Conservation (phyloP, 1,140 invertebrate species). For the Drosophila pachea region DNA sequence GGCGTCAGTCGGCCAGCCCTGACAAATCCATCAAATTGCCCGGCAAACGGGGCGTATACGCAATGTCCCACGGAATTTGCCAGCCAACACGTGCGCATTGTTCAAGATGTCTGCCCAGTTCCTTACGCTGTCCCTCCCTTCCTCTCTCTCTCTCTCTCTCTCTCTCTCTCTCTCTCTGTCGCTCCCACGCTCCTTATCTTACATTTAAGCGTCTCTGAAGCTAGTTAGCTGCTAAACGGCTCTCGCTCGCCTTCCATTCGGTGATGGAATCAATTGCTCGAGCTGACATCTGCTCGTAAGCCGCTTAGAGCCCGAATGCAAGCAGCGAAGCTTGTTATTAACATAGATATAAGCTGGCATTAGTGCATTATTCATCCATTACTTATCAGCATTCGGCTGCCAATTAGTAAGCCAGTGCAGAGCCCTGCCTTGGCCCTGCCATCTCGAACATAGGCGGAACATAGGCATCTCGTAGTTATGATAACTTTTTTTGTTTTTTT, state of each 20-base stretch:
- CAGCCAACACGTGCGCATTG: neutral
- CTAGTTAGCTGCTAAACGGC: no score
- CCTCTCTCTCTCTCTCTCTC: neutral
- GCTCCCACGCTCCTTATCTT: neutral
- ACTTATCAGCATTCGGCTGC: no score
- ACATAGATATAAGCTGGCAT: constrained; percentile 13
- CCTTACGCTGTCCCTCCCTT: neutral
- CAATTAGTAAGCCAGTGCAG: no score
- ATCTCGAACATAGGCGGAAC: no score
- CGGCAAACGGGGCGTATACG: constrained; percentile 10
- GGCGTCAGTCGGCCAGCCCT: neutral
- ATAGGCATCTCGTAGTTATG: no score
- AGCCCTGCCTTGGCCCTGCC: no score
- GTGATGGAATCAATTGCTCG: neutral
- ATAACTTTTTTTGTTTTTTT: no score
- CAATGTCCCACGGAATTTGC: neutral
- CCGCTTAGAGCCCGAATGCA: neutral
- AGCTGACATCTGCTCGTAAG: neutral
- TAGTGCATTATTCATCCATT: constrained; percentile 56
- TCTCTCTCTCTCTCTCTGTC: neutral
- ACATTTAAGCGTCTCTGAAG: neutral
- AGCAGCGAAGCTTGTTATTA: neutral
- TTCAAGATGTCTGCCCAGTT: neutral
- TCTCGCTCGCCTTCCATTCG: neutral
- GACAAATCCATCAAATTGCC: constrained; percentile 12